A percentile compares a stretch with the other conserved stretches of the same genome.
Conservation (phyloP, 2,113 vertebrate genomes). For the Colinus virginianus region DNA sequence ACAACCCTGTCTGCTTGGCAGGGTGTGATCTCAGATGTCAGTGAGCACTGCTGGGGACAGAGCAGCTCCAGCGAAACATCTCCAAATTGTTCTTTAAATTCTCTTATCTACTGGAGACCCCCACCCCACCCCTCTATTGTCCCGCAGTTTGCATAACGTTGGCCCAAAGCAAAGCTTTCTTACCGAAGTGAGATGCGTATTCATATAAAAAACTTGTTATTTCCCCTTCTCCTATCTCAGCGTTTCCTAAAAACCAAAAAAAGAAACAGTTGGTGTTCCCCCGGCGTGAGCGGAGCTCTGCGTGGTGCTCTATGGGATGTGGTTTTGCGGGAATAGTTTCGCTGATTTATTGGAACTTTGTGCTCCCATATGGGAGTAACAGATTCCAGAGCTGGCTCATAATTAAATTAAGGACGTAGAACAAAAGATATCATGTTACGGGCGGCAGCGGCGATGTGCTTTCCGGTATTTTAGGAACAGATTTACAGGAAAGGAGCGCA, state of each 20-base stretch:
- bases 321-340: accelerated
- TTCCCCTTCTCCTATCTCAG: accelerated
- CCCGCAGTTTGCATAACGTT: accelerated
- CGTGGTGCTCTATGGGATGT: accelerated
- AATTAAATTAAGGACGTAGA: not conserved
- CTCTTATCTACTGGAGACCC: not conserved
- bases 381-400: accelerated
- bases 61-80: not conserved
- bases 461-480: not conserved
- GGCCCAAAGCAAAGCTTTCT: not conserved
- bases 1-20: too few relatives aligned
- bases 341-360: not conserved
- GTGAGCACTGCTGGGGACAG: not conserved
- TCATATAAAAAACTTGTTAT: not conserved
- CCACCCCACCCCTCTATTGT: accelerated
- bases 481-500: accelerated
- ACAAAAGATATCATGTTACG: accelerated
- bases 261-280: accelerated
- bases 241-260: not conserved
- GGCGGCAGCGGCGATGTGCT: too few relatives aligned
- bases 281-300: accelerated
- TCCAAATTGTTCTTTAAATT: not conserved
- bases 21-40: accelerated
- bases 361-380: not conserved
- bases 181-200: not conserved